Percentiles rank a stretch among this genome's conserved stretches.
Conservation (phyloP, 2,888 invertebrate species). For the Toxonevra muliebris region DNA sequence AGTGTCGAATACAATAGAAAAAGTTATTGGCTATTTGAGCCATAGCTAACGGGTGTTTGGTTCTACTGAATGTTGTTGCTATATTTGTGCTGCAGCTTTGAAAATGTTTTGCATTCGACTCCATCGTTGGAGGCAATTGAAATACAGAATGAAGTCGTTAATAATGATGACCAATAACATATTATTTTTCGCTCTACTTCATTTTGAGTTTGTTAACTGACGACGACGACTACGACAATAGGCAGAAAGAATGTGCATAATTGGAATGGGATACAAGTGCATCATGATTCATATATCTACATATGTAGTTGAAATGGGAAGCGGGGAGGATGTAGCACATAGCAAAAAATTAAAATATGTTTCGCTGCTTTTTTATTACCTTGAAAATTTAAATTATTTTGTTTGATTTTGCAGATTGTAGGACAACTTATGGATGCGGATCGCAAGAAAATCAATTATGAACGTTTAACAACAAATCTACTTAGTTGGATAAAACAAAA, state of each 20-base stretch:
- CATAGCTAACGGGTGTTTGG: too few species aligned
- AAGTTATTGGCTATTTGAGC: too few species aligned
- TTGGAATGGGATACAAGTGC: not conserved
- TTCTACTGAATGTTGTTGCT: too few species aligned
- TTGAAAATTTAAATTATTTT: not conserved
- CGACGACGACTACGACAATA: too few species aligned
- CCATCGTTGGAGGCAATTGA: not conserved
- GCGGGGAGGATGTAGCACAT: not conserved
- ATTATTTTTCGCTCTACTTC: slow-evolving; percentile 53
- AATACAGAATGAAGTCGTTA: too few species aligned
- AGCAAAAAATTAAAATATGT: too few species aligned
- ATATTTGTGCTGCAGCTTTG: too few species aligned
- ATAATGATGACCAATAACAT: not conserved
- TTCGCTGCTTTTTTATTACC: too few species aligned
- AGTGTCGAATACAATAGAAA: slow-evolving; percentile 54
- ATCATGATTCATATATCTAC: not conserved
- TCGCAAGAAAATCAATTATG: slow-evolving; percentile 89
- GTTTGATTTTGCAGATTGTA: slow-evolving; percentile 77
- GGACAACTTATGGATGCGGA: slow-evolving; percentile 96
- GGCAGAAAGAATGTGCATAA: not conserved
- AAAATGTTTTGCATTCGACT: too few species aligned
- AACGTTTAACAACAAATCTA: slow-evolving; percentile 82
- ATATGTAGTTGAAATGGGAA: not conserved
- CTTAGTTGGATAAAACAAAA: slow-evolving; percentile 94
- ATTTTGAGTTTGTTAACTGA: slow-evolving; percentile 28